Evolutionary conservation across 2,797 vertebrate species (phyloP).

Genomic region (Chelonia mydas): DNA sequence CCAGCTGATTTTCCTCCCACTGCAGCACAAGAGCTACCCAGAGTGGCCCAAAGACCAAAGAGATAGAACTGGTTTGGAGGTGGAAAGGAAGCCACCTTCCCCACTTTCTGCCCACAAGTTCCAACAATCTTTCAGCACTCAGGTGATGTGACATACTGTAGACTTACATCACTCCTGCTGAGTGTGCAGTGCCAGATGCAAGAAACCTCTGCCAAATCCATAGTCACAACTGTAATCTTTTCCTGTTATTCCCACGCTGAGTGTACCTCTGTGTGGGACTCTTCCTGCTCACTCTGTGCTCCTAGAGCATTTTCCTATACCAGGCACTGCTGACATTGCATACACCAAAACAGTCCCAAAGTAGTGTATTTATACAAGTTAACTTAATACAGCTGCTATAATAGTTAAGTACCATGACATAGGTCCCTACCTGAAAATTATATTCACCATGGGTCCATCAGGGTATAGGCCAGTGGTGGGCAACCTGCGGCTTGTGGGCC

Average conservation of each 20-base stretch:
- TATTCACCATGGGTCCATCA: not conserved
- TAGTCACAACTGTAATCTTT: not conserved
- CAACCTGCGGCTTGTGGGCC: too few relatives aligned
- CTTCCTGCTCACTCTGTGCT: not conserved
- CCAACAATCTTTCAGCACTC: not conserved
- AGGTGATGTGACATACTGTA: not conserved
- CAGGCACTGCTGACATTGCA: conserved; percentile 20
- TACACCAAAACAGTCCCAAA: conserved; percentile 23
- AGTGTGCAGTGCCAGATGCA: not conserved
- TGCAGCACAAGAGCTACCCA: not conserved
- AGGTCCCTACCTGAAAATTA: conserved; percentile 44
- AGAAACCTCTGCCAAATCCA: not conserved
- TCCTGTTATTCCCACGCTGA: not conserved
- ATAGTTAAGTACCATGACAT: not conserved
- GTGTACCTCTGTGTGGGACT: not conserved
- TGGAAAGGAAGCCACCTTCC: not conserved
- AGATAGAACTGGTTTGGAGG: not conserved
- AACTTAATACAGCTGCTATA: conserved; percentile 18
- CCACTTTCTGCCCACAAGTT: not conserved
- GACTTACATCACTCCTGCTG: not conserved
- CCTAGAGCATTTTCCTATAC: not conserved
- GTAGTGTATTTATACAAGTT: not conserved
- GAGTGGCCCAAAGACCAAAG: not conserved
- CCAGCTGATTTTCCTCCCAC: not conserved
- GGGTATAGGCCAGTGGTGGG: too few relatives aligned